A percentile compares a stretch with the other conserved stretches of the same genome.
phyloP scores from a whole-genome alignment of 2,888 invertebrate genomes.

The Maniola hyperantus region DNA sequence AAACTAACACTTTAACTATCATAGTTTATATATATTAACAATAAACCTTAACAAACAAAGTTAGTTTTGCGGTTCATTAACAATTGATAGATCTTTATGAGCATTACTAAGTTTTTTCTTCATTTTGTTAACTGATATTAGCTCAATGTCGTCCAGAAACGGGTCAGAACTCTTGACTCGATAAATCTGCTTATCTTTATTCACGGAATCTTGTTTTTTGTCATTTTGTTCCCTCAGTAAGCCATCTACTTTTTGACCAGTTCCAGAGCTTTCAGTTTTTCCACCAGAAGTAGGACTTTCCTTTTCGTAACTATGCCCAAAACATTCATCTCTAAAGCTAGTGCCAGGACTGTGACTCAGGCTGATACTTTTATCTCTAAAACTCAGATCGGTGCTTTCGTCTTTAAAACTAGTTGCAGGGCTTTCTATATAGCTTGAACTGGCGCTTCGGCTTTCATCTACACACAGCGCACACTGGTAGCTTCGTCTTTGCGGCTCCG shows the following conservation, averaged over 20 bases:
- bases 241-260: background rate
- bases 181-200: background rate
- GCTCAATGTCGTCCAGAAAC: background rate
- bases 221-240: background rate
- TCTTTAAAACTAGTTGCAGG: slow-evolving; percentile 28
- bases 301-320: background rate
- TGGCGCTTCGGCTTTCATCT: slow-evolving; percentile 1
- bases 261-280: background rate
- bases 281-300: background rate
- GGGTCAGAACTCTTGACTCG: background rate
- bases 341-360: slow-evolving; percentile 25
- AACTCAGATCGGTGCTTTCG: slow-evolving; percentile 28
- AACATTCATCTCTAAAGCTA: slow-evolving; percentile 28
- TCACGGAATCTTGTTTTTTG: no score
- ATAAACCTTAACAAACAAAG: no score
- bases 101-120: no score
- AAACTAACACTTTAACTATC: no score
- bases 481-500: background rate
- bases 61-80: no score
- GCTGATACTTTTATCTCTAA: slow-evolving; percentile 22
- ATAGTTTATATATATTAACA: no score
- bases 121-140: background rate
- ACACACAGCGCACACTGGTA: background rate
- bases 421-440: slow-evolving; percentile 33
- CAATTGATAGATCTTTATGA: no score